Evolutionary conservation across 2,888 invertebrate species (phyloP).

Genomic region (Dermolepida albohirtum): DNA sequence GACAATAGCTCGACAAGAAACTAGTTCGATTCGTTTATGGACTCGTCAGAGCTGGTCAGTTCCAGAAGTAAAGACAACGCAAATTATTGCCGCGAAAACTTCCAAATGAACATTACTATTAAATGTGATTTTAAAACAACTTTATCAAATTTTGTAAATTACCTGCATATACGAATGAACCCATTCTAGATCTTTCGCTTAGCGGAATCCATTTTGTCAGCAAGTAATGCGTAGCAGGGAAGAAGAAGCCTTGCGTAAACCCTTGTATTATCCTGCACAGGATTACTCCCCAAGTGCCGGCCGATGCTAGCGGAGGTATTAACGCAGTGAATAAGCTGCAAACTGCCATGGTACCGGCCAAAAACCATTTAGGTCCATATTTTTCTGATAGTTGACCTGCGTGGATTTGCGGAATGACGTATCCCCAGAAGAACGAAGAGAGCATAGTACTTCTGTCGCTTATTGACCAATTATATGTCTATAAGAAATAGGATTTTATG

Average conservation of each 20-base stretch:
- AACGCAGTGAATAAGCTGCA: constrained; percentile 74
- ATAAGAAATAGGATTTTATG: constrained; percentile 28
- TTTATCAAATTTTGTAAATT: constrained; percentile 4
- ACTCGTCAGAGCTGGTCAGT: no score
- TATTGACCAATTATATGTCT: constrained; percentile 70
- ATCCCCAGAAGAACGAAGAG: constrained; percentile 86
- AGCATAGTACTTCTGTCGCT: constrained; percentile 67
- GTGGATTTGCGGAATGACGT: constrained; percentile 78
- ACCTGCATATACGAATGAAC: constrained; percentile 74
- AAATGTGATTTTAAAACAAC: no score
- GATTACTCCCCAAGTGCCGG: constrained; percentile 74
- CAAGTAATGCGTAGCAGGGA: constrained; percentile 78
- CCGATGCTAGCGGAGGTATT: constrained; percentile 75
- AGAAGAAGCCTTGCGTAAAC: constrained; percentile 79
- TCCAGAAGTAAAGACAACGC: no score
- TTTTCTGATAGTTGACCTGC: constrained; percentile 77
- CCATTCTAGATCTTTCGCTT: constrained; percentile 76
- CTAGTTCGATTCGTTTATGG: no score
- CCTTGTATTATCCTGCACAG: constrained; percentile 79
- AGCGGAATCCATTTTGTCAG: constrained; percentile 82
- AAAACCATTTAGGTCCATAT: constrained; percentile 79
- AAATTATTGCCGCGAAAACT: no score
- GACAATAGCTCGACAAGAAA: no score
- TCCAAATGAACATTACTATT: no score
- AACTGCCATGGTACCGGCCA: constrained; percentile 68